Evolutionary conservation across 2,797 vertebrate genomes (phyloP).

Genomic region (Erpetoichthys calabaricus): DNA sequence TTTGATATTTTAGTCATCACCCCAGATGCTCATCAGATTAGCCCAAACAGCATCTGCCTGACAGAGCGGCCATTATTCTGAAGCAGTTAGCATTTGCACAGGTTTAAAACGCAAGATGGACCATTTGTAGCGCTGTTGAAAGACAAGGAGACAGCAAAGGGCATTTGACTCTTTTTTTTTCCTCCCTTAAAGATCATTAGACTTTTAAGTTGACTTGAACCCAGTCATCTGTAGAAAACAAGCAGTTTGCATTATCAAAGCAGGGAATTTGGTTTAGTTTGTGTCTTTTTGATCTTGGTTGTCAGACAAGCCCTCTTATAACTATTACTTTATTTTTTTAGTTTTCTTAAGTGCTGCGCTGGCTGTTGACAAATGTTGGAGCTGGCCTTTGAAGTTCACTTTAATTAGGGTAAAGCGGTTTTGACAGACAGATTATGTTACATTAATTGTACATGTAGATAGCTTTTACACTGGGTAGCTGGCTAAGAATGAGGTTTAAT

Average conservation of each 20-base stretch:
- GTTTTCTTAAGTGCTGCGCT: constrained; percentile 25
- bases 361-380: constrained; percentile 29
- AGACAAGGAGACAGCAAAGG: constrained; percentile 29
- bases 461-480: constrained; percentile 17
- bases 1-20: constrained; percentile 45
- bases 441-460: constrained; percentile 24
- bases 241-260: constrained; percentile 31
- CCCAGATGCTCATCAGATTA: constrained; percentile 32
- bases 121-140: constrained; percentile 33
- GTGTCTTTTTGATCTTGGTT: constrained; percentile 31
- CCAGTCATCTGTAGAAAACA: constrained; percentile 10
- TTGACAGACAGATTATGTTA: constrained; percentile 24
- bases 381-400: constrained; percentile 25
- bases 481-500: constrained; percentile 19
- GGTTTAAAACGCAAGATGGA: constrained; percentile 8
- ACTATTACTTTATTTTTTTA: constrained; percentile 21
- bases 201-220: constrained; percentile 21
- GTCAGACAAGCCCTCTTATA: constrained; percentile 29
- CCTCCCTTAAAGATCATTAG: constrained; percentile 18
- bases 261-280: constrained; percentile 26
- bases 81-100: constrained; percentile 9
- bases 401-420: constrained; percentile 29
- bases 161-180: constrained; percentile 14
- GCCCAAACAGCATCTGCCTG: constrained; percentile 33
- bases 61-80: constrained; percentile 19